Conservation (phyloP, 2,888 invertebrate species). For the Plagodis pulveraria region DNA sequence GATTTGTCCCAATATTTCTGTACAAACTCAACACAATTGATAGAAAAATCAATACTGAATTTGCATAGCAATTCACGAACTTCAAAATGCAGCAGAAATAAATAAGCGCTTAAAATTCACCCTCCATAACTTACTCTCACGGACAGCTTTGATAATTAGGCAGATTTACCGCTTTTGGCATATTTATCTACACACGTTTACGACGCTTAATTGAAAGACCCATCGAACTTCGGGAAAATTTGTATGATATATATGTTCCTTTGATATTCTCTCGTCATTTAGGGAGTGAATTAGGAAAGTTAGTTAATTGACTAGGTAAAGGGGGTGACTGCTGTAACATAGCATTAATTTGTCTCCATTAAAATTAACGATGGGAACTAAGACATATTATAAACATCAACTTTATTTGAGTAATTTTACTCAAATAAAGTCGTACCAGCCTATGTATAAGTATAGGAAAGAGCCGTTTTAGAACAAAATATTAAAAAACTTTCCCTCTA, state of each 20-base stretch:
- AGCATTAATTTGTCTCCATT: constrained; percentile 5
- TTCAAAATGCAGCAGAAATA: constrained; percentile 46
- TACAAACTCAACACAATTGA: constrained; percentile 39
- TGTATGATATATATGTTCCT: constrained; percentile 22
- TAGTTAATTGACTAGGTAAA: constrained; percentile 19
- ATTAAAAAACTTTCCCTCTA: constrained; percentile 13
- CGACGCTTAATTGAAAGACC: constrained; percentile 28
- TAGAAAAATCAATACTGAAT: constrained; percentile 46
- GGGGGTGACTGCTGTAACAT: constrained; percentile 3
- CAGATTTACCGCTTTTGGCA: constrained; percentile 45
- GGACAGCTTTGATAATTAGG: constrained; percentile 58
- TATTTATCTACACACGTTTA: constrained; percentile 31
- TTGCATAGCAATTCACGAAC: constrained; percentile 50
- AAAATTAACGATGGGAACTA: constrained; percentile 4
- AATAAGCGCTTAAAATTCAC: constrained; percentile 56
- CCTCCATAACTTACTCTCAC: constrained; percentile 51
- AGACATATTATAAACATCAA: too few species aligned
- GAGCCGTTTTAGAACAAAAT: neutral
- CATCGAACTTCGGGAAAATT: constrained; percentile 24
- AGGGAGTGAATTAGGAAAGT: constrained; percentile 24
- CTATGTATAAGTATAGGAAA: neutral
- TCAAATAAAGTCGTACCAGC: too few species aligned
- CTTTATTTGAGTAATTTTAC: too few species aligned
- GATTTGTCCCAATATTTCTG: constrained; percentile 65
- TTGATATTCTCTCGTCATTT: constrained; percentile 25